These are phyloP conservation scores for Anseranas semipalmata DNA, from an alignment of 2,113 vertebrate genomes.

Conservation along the genomic window DNA sequence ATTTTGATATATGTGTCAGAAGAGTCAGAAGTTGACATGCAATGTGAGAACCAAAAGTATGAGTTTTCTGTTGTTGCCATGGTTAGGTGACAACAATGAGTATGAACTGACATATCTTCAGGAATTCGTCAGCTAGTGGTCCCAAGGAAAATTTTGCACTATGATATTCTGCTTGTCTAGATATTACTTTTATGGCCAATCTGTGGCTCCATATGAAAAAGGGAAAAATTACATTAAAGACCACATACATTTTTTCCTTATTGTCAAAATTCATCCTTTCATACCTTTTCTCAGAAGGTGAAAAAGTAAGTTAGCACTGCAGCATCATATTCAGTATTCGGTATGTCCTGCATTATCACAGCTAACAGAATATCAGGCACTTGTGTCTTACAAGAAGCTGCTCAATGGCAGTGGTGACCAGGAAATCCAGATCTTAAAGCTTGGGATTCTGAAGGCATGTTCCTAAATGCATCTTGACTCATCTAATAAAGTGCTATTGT, in stretches of 20 bases:
- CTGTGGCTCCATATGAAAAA: neutral
- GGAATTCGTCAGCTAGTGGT: fast-evolving
- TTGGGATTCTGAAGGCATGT: neutral
- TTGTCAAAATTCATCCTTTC: neutral
- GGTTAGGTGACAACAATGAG: neutral
- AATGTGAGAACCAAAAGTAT: neutral
- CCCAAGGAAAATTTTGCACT: neutral
- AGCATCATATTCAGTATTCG: neutral
- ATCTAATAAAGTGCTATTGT: neutral
- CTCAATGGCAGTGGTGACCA: neutral
- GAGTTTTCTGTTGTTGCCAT: neutral
- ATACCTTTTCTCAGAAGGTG: neutral
- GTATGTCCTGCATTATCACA: neutral
- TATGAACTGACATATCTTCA: neutral
- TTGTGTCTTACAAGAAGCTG: neutral
- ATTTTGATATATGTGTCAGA: neutral
- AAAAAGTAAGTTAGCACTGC: neutral
- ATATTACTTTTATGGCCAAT: neutral
- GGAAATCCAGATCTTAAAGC: neutral
- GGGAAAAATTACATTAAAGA: neutral
- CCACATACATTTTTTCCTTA: fast-evolving
- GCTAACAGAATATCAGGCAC: neutral
- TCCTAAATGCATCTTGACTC: neutral
- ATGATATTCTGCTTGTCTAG: neutral
- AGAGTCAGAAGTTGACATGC: neutral